Evolutionary conservation across 2,797 vertebrate species (phyloP), one percentile per base, ranked within the genome.

Genomic region (Melanogrammus aeglefinus): DNA sequence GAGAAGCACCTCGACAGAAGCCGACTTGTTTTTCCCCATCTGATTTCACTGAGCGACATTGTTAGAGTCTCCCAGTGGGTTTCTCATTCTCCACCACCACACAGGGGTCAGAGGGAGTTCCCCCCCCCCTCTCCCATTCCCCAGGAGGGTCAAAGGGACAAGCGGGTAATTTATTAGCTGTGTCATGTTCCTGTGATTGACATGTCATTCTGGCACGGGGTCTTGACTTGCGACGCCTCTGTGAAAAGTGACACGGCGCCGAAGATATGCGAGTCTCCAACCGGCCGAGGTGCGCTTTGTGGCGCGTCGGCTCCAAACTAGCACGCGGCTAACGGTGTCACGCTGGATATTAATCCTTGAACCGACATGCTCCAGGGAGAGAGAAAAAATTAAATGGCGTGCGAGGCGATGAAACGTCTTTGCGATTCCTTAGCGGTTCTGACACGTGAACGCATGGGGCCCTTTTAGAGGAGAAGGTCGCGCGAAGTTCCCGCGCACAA

Each of bases 161-260:
- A 76, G 82, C 78, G 80, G 83, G 90, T 91, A 81, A 91, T 91
- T 92, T 89, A 91, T 88, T 78, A 75, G 81, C 63, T 69, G 80
- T 89, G 88, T 88, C 90, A 79, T 71, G 76, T 78, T 82, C 70
- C 77, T 82, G 88, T 86, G 92, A 92, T 84, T 85, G 90, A 93
- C 85, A 85, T 81, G 77, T 84, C 83, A 76, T 82, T 85, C 86
- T 88, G 86, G 84, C 90, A 89, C 81, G 73, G 73, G 80, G 84
- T 87, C 87, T 77, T 91, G 91, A 89, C 89, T 88, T 90, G 89
- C 87, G 86, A 85, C 84, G 83, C 78, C 78, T 29, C 79, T 90
- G 92, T 85, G 90, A 93, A 91, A 94, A 92, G 86, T 93, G 84
- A 74, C 90, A 86, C 87, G 87, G 82, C 88, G 88, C 88, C 88